Conservation (phyloP, 92 coral and sea anemone genomes). For the Actinernus sp. region DNA sequence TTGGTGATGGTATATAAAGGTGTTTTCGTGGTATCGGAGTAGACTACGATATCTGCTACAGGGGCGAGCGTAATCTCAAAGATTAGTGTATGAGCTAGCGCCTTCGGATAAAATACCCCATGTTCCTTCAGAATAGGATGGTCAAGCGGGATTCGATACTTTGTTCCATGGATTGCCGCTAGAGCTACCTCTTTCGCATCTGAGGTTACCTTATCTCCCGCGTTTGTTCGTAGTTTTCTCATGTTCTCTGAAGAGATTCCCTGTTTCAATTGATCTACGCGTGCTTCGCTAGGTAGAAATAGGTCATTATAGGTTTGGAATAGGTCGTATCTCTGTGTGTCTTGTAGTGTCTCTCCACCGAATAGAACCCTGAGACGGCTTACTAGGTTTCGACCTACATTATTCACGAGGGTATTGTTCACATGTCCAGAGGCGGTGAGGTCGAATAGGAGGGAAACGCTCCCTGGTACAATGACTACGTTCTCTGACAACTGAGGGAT, state of each 20-base stretch:
- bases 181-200: slow-evolving; percentile 46
- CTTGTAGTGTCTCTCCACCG: slow-evolving; percentile 59
- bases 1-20: slow-evolving; percentile 44
- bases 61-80: slow-evolving; percentile 55
- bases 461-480: slow-evolving; percentile 49
- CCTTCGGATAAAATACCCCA: slow-evolving; percentile 56
- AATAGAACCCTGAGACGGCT: slow-evolving; percentile 41
- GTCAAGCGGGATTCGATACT: slow-evolving; percentile 19
- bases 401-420: slow-evolving; percentile 47
- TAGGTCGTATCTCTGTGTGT: slow-evolving; percentile 60
- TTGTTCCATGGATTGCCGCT: slow-evolving; percentile 34
- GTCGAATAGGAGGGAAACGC: slow-evolving; percentile 45
- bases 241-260: slow-evolving; percentile 31
- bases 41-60: slow-evolving; percentile 33
- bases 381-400: slow-evolving; percentile 56
- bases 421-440: slow-evolving; percentile 45
- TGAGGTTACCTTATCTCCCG: slow-evolving; percentile 48
- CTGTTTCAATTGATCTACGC: slow-evolving; percentile 21
- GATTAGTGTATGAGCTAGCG: slow-evolving; percentile 24
- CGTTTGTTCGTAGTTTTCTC: slow-evolving; percentile 35
- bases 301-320: slow-evolving; percentile 44
- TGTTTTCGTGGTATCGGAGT: background rate
- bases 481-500: slow-evolving; percentile 29
- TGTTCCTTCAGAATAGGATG: slow-evolving; percentile 54
- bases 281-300: slow-evolving; percentile 16